Conservation (phyloP, 1,140 invertebrate genomes). For the Cheumatopsyche charites region DNA sequence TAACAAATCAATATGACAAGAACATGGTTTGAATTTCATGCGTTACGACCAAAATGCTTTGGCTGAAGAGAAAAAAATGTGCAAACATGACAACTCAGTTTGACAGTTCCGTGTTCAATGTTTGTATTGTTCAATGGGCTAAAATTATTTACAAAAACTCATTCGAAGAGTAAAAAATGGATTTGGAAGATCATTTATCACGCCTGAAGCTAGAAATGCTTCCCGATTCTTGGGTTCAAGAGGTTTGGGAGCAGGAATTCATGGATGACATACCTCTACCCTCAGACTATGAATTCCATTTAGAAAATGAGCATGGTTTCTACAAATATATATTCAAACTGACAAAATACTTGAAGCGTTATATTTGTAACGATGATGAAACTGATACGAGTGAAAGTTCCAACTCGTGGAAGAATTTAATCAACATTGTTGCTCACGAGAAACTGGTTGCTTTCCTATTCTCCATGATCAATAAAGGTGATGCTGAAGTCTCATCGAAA, state of each 20-base stretch:
- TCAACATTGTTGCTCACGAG: constrained; percentile 30
- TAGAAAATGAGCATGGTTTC: no score
- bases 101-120: no score
- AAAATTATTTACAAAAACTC: no score
- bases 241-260: constrained; percentile 43
- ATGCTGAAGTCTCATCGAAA: constrained; percentile 9
- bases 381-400: background rate
- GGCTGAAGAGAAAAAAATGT: no score
- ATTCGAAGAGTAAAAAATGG: background rate
- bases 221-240: constrained; percentile 36
- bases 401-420: constrained; percentile 34
- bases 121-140: no score
- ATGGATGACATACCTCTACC: constrained; percentile 39
- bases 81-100: no score
- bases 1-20: no score
- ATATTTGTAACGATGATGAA: background rate
- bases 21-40: no score
- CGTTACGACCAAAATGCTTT: no score
- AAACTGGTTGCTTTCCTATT: constrained; percentile 40
- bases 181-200: background rate
- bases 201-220: constrained; percentile 27
- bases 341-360: background rate
- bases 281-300: constrained; percentile 24
- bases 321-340: background rate
- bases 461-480: constrained; percentile 36